Conservation (phyloP, 1,140 invertebrate genomes). For the Pseudomyrmex cubaensis region DNA sequence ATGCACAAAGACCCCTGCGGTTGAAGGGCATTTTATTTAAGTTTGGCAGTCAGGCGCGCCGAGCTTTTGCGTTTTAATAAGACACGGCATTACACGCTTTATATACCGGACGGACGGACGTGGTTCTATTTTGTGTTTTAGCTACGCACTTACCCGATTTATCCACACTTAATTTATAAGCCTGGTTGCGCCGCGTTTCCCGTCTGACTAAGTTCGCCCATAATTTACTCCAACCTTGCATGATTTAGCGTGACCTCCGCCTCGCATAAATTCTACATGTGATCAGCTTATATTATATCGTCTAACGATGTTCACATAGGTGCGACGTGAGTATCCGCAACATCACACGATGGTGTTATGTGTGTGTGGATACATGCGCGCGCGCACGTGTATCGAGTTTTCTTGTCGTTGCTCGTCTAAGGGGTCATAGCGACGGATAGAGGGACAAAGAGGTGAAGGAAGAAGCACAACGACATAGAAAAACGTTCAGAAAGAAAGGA, state of each 20-base stretch:
- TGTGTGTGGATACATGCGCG: too few species aligned
- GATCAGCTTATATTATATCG: constrained; percentile 47
- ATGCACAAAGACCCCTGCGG: constrained; percentile 17
- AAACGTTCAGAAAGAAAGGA: not conserved
- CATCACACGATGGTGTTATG: not conserved
- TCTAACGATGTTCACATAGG: constrained; percentile 8
- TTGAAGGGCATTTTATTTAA: constrained; percentile 33
- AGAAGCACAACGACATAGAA: constrained; percentile 10
- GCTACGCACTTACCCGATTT: constrained; percentile 18
- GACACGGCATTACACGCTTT: not conserved
- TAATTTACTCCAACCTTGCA: constrained; percentile 25
- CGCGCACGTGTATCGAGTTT: not conserved
- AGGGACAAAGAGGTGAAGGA: constrained; percentile 10
- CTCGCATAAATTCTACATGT: constrained; percentile 32
- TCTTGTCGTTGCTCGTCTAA: constrained; percentile 36
- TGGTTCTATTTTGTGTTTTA: constrained; percentile 11
- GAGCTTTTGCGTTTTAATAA: constrained; percentile 22
- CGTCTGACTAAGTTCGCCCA: not conserved
- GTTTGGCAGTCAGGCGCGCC: not conserved
- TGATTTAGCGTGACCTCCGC: constrained; percentile 28
- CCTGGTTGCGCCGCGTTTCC: not conserved
- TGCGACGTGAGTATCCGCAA: not conserved
- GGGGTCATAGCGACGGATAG: constrained; percentile 45
- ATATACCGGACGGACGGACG: not conserved
- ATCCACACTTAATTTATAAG: constrained; percentile 43